phyloP scores from a whole-genome alignment of 2,113 vertebrate genomes.

The Dicaeum eximium region DNA sequence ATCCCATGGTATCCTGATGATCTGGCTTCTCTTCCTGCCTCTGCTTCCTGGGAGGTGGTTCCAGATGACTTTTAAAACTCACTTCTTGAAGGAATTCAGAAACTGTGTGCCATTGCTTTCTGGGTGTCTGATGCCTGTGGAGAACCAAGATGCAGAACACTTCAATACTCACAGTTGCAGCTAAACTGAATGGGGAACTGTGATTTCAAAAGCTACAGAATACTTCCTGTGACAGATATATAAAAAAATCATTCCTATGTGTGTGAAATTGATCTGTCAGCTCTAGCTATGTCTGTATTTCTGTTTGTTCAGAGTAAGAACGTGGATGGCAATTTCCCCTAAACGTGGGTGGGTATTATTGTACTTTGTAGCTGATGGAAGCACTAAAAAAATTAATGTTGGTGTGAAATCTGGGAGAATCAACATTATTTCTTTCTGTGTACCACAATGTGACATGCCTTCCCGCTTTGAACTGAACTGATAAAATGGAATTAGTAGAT shows the following conservation, averaged over 20 bases:
- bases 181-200: not conserved
- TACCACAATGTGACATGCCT: not conserved
- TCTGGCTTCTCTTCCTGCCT: not conserved
- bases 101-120: not conserved
- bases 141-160: not conserved
- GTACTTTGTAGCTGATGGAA: not conserved
- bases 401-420: not conserved
- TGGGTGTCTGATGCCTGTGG: not conserved
- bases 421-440: not conserved
- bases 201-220: not conserved
- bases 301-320: not conserved
- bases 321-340: not conserved
- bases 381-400: not conserved
- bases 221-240: not conserved
- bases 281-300: not conserved
- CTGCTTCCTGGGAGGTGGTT: not conserved
- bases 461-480: not conserved
- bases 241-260: not conserved
- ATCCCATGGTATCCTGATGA: not conserved
- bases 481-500: not conserved
- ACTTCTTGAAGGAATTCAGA: not conserved
- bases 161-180: not conserved
- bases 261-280: not conserved
- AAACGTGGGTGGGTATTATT: not conserved
- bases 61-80: not conserved